A percentile compares a stretch with the other conserved stretches of the same genome.
Evolutionary conservation across 1,140 invertebrate species (phyloP).

Genomic region (Acromyrmex heyeri): DNA sequence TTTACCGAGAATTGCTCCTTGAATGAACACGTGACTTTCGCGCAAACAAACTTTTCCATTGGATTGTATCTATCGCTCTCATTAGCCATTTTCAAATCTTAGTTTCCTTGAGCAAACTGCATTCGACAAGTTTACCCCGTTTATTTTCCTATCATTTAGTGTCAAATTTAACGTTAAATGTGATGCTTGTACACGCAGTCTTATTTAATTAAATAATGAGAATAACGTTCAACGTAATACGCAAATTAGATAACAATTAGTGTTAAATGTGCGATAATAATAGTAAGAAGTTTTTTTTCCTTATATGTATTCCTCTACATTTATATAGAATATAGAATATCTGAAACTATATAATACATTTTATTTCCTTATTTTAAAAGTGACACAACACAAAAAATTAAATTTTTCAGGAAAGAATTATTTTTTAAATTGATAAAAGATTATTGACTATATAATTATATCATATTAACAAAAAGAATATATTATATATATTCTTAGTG

Average conservation of each 20-base stretch:
- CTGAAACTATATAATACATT: neutral
- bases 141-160: neutral
- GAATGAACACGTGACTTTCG: neutral
- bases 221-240: neutral
- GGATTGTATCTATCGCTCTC: neutral
- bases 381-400: too few species aligned
- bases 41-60: neutral
- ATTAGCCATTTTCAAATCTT: neutral
- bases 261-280: neutral
- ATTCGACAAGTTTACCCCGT: neutral
- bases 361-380: too few species aligned
- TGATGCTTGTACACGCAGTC: neutral
- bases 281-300: neutral
- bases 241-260: neutral
- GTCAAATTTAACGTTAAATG: constrained; percentile 1
- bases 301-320: neutral
- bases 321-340: neutral
- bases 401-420: too few species aligned
- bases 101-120: neutral
- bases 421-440: too few species aligned
- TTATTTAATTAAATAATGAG: neutral
- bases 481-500: too few species aligned
- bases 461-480: too few species aligned
- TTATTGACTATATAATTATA: too few species aligned
- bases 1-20: neutral